Conservation (phyloP, 2,888 invertebrate species). For the Caenorhabditis sp. region DNA sequence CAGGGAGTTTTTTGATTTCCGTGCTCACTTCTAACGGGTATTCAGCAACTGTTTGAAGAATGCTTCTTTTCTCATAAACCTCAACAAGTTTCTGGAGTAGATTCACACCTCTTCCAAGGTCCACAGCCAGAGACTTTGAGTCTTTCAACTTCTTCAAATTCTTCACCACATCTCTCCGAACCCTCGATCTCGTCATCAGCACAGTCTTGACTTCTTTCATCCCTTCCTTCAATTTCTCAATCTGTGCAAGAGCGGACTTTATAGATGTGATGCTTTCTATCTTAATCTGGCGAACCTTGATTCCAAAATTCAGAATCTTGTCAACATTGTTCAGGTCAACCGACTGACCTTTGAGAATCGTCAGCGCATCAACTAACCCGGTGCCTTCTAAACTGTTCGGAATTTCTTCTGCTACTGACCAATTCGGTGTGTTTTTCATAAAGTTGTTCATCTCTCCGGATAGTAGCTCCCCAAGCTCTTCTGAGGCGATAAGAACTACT, state of each 20-base stretch:
- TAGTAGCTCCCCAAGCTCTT: background rate
- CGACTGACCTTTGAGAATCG: background rate
- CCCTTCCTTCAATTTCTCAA: background rate
- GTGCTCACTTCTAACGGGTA: background rate
- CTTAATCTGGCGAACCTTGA: constrained; percentile 2
- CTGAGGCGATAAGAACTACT: background rate
- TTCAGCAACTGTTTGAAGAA: background rate
- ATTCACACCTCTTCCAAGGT: constrained; percentile 18
- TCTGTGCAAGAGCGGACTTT: background rate
- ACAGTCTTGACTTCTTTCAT: background rate
- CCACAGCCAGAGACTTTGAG: background rate
- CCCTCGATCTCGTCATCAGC: background rate
- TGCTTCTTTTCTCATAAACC: background rate
- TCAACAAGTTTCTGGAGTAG: background rate
- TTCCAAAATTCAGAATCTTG: constrained; percentile 6
- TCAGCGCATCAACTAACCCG: background rate
- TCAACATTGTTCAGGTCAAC: background rate
- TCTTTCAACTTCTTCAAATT: background rate
- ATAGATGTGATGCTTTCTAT: background rate
- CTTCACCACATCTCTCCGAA: background rate
- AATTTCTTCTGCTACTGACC: background rate
- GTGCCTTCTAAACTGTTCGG: constrained; percentile 9
- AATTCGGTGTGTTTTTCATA: background rate
- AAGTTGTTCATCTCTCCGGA: background rate
- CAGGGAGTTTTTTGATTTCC: background rate